Evolutionary conservation across 2,113 vertebrate species (phyloP).

Genomic region (Ahaetulla prasina): DNA sequence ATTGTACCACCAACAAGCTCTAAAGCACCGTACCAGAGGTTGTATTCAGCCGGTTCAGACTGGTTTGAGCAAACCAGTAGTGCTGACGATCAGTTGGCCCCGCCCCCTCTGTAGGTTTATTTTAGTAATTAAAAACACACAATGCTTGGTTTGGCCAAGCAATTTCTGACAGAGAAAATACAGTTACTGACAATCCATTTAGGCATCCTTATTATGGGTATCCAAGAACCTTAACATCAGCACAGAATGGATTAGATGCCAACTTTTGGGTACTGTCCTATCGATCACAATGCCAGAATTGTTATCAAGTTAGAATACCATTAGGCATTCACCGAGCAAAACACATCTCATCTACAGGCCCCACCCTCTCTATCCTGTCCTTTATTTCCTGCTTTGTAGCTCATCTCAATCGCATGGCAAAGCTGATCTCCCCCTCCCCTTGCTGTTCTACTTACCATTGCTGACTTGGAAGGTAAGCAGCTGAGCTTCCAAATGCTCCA

Average conservation of each 20-base stretch:
- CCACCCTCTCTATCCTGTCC: too few relatives aligned
- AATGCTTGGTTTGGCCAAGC: not conserved
- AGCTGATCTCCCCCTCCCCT: too few relatives aligned
- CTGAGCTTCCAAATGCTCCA: too few relatives aligned
- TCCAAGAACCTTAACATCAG: not conserved
- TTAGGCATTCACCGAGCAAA: not conserved
- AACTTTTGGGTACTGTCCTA: not conserved
- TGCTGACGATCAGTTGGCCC: too few relatives aligned
- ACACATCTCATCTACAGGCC: not conserved
- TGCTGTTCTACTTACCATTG: too few relatives aligned
- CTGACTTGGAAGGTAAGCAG: too few relatives aligned
- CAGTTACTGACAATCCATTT: not conserved
- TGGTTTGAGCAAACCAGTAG: too few relatives aligned
- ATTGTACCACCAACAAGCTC: not conserved
- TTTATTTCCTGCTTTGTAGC: too few relatives aligned
- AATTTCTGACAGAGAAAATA: constrained; percentile 5
- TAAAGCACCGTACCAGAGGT: not conserved
- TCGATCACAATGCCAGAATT: not conserved
- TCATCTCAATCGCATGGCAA: too few relatives aligned
- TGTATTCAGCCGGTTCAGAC: too few relatives aligned
- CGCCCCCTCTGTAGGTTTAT: not conserved
- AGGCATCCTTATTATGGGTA: not conserved
- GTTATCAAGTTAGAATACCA: not conserved
- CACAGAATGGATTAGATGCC: not conserved
- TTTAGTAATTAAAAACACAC: constrained; percentile 26